These are phyloP conservation scores for Rhaphigaster nebulosa DNA, from an alignment of 2,888 invertebrate species.

Conservation along the genomic window DNA sequence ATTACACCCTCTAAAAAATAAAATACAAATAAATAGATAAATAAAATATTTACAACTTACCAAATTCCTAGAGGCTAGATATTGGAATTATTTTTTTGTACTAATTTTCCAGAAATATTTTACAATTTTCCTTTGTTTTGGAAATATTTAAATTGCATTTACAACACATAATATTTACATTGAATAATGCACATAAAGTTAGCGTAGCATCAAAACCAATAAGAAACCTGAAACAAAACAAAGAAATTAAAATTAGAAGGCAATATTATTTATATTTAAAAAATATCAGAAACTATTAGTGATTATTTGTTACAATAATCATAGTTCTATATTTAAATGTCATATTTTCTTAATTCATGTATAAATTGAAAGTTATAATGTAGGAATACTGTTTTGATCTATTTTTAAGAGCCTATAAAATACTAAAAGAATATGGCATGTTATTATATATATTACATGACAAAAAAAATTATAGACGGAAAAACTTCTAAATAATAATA, in stretches of 20 bases:
- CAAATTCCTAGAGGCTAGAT: not conserved
- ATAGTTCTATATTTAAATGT: not conserved
- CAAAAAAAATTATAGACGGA: too few relatives aligned
- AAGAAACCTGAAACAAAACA: not conserved
- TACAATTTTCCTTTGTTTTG: not conserved
- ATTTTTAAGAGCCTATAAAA: too few relatives aligned
- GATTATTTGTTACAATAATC: not conserved
- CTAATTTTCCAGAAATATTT: not conserved
- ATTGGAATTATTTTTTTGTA: not conserved
- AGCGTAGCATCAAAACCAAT: not conserved
- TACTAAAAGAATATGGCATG: too few relatives aligned
- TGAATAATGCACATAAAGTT: not conserved
- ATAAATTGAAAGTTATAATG: too few relatives aligned
- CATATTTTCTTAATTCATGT: too few relatives aligned
- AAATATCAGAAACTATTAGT: not conserved
- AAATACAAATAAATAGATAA: not conserved
- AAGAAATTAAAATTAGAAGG: not conserved
- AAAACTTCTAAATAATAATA: too few relatives aligned
- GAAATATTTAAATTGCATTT: not conserved
- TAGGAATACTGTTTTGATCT: too few relatives aligned
- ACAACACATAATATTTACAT: not conserved
- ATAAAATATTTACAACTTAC: not conserved
- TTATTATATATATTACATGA: too few relatives aligned
- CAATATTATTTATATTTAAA: not conserved
- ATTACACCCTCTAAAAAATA: too few relatives aligned